Percentiles rank a stretch among this genome's conserved stretches.
phyloP scores from a whole-genome alignment of 2,888 invertebrate genomes.

The Adineta ricciae region DNA sequence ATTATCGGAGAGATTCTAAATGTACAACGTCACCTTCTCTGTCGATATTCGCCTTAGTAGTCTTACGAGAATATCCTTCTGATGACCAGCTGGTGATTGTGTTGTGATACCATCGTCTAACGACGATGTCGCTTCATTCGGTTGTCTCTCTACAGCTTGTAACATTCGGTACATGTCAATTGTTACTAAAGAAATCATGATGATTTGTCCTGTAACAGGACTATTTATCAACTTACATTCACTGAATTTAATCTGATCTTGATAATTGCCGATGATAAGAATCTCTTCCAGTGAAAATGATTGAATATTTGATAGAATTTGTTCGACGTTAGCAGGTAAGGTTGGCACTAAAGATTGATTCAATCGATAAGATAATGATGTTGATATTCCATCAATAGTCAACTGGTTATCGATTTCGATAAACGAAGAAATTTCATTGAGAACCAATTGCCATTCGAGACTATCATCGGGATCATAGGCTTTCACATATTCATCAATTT shows the following conservation, averaged over 20 bases:
- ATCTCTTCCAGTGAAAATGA: constrained; percentile 68
- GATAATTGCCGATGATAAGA: constrained; percentile 79
- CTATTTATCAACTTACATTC: constrained; percentile 53
- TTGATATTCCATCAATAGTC: constrained; percentile 22
- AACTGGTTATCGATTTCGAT: constrained; percentile 55
- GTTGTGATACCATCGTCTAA: neutral
- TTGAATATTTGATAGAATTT: neutral
- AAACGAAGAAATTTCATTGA: constrained; percentile 86
- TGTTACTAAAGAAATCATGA: constrained; percentile 63
- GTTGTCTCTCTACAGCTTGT: constrained; percentile 83
- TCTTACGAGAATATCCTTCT: neutral
- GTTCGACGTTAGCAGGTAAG: neutral
- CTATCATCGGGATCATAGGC: constrained; percentile 94
- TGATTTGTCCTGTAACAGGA: too few species aligned
- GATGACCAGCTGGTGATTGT: neutral
- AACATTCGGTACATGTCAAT: constrained; percentile 96
- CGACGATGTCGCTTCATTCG: constrained; percentile 58
- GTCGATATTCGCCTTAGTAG: too few species aligned
- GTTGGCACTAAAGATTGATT: neutral
- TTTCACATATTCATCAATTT: constrained; percentile 84
- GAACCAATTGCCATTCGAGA: constrained; percentile 82
- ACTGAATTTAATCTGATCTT: constrained; percentile 74
- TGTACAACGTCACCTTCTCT: neutral
- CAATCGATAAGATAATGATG: constrained; percentile 10
- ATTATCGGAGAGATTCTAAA: neutral